Base-by-base conservation (phyloP, 2,888 invertebrate genomes). In the Dynastes maya region DNA sequence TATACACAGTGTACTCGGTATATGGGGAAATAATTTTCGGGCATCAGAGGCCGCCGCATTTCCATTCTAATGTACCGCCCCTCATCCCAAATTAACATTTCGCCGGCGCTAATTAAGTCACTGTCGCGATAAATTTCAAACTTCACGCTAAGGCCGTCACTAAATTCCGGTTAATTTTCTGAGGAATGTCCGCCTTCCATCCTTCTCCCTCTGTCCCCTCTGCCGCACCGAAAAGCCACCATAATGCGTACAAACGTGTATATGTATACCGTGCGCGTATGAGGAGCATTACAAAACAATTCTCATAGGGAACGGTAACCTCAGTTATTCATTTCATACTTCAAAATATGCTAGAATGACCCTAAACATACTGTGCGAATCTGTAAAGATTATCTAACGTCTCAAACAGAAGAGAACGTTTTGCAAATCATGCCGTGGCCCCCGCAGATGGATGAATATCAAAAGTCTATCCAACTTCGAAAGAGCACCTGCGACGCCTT, bases 81-180 rank as follows among this genome's bases (percentile, higher is more conserved):
- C 32, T 65, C 16, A 6, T 53, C 16, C 16, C 51, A 53, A 29
- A 70, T 70, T 70, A 70, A 49, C 70, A 53, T 70, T 70, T 70
- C 51, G 51, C 49, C 70, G 51, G 51, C 51, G 70, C 70, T 70
- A 70, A 70, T 70, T 70, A 70, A 70, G 70, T 70, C 70, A 49
- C 27, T 53, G 70, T 70, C 70, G 51, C 70, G 53, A 70, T 70
- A 70, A 70, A 70, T 70, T 70, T 70, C 70, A 51, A 70, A 70
- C 70, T 70, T 53, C 70, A 70, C 51, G 70, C 70, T 49, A 70
- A 32, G 53, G 53, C 32, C 29, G 70, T 70, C 70, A 49, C 51
- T 70, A 70, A 70, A 70, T 51, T 70, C 53, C 27, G 53, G 70
- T 70, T 70, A 70, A 70, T 70, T 70, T 70, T 70, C 70, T 53